Percentiles rank a stretch among this genome's conserved stretches.
These are phyloP conservation scores for Rhipidura dahli DNA, from an alignment of 2,113 vertebrate genomes.

Conservation along the genomic window DNA sequence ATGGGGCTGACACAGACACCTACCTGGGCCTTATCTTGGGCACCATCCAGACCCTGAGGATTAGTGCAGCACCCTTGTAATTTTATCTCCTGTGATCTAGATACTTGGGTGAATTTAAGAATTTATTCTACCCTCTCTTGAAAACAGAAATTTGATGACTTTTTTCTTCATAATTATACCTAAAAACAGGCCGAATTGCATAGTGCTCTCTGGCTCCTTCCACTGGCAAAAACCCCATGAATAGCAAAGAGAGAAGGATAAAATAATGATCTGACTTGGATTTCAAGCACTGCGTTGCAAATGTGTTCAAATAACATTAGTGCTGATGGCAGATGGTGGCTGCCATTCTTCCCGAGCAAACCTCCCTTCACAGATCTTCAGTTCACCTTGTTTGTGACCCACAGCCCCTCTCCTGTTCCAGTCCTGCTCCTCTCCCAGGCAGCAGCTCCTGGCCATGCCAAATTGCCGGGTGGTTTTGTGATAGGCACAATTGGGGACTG, in stretches of 20 bases:
- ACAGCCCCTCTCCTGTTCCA: not conserved
- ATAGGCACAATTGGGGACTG: slow-evolving; percentile 39
- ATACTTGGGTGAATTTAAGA: not conserved
- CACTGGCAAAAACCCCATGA: not conserved
- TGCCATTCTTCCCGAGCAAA: not conserved
- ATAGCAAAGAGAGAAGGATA: not conserved
- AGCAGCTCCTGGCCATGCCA: not conserved
- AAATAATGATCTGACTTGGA: not conserved
- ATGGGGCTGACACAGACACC: accelerated
- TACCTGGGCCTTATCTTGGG: accelerated
- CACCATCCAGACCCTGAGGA: not conserved
- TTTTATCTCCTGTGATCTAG: not conserved
- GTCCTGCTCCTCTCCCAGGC: not conserved
- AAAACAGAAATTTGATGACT: not conserved
- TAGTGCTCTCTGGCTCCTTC: not conserved
- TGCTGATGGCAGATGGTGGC: not conserved
- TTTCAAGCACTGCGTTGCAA: not conserved
- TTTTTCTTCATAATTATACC: not conserved
- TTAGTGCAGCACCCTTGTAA: not conserved
- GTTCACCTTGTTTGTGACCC: not conserved
- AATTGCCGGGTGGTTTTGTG: slow-evolving; percentile 59
- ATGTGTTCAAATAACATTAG: not conserved
- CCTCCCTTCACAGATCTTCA: not conserved
- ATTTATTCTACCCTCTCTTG: not conserved
- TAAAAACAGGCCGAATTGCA: not conserved